These are phyloP conservation scores for Eupeodes latifasciatus DNA, from an alignment of 2,888 invertebrate species.

Conservation along the genomic window DNA sequence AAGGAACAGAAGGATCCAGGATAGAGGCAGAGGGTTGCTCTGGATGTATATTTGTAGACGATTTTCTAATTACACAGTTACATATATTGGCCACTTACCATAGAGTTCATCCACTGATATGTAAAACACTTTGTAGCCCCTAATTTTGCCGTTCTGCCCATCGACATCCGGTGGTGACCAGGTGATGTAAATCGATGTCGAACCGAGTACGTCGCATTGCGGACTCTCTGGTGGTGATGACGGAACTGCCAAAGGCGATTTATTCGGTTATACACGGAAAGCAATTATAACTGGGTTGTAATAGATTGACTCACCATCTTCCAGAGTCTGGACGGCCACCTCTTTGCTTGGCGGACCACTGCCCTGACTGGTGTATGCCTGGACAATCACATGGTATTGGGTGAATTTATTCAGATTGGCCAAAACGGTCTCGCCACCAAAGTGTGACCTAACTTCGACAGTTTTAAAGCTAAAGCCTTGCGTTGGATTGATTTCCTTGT, in stretches of 20 bases:
- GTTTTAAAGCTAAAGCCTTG: slow-evolving; percentile 90
- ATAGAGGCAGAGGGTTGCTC: too few species aligned
- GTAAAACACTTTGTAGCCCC: slow-evolving; percentile 93
- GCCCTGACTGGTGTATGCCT: slow-evolving; percentile 94
- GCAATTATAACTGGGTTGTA: slow-evolving; percentile 68
- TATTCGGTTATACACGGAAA: slow-evolving; percentile 67
- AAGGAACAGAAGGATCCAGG: too few species aligned
- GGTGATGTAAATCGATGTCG: slow-evolving; percentile 92
- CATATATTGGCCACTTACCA: slow-evolving; percentile 85
- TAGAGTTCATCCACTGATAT: slow-evolving; percentile 92
- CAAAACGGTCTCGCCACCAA: slow-evolving; percentile 88
- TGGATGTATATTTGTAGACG: background rate
- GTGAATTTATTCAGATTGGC: slow-evolving; percentile 91
- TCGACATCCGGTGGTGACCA: slow-evolving; percentile 93
- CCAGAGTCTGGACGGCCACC: slow-evolving; percentile 91
- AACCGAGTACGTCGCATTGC: slow-evolving; percentile 91
- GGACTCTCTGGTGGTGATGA: slow-evolving; percentile 93
- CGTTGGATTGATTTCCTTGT: slow-evolving; percentile 84
- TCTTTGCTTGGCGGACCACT: slow-evolving; percentile 93
- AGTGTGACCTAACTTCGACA: slow-evolving; percentile 90
- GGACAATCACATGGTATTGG: slow-evolving; percentile 92
- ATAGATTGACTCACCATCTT: slow-evolving; percentile 88
- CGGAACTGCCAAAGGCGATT: slow-evolving; percentile 87
- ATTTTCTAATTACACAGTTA: slow-evolving; percentile 55
- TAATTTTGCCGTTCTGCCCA: slow-evolving; percentile 93